These are phyloP conservation scores for Potamilus streckersoni DNA, from an alignment of 1,140 invertebrate species.

Conservation along the genomic window DNA sequence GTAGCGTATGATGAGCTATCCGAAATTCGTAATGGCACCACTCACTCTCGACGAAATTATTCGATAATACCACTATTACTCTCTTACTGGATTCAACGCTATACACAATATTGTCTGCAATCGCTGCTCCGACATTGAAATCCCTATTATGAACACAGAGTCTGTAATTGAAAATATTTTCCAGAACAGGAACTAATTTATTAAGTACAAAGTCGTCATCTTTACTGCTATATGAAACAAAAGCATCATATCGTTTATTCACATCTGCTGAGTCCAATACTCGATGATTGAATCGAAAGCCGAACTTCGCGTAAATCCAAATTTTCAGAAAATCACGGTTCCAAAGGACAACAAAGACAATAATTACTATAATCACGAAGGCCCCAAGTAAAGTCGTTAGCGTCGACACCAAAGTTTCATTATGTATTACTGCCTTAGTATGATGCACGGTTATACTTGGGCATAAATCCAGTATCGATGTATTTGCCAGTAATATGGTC, in stretches of 20 bases:
- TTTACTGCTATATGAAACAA: constrained; percentile 50
- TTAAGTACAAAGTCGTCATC: constrained; percentile 48
- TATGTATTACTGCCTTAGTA: background rate
- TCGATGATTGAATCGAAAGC: constrained; percentile 28
- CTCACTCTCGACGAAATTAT: constrained; percentile 36
- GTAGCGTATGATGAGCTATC: constrained; percentile 38
- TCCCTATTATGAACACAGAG: constrained; percentile 56
- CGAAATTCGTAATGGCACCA: constrained; percentile 55
- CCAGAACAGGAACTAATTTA: constrained; percentile 47
- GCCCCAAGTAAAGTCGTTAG: constrained; percentile 27
- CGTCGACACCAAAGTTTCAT: constrained; percentile 10
- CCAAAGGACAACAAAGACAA: constrained; percentile 28
- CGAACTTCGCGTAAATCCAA: constrained; percentile 41
- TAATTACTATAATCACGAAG: constrained; percentile 12
- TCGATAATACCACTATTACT: constrained; percentile 40
- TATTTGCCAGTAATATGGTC: background rate
- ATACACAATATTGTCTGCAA: constrained; percentile 46
- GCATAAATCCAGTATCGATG: background rate
- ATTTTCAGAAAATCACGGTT: constrained; percentile 46
- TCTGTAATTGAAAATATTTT: constrained; percentile 44
- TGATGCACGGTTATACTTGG: constrained; percentile 9
- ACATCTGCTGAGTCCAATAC: constrained; percentile 17
- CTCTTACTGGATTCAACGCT: constrained; percentile 45
- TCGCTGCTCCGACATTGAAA: constrained; percentile 44
- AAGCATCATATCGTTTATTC: constrained; percentile 48